Conservation (phyloP, 2,113 vertebrate genomes). For the Pipa parva region DNA sequence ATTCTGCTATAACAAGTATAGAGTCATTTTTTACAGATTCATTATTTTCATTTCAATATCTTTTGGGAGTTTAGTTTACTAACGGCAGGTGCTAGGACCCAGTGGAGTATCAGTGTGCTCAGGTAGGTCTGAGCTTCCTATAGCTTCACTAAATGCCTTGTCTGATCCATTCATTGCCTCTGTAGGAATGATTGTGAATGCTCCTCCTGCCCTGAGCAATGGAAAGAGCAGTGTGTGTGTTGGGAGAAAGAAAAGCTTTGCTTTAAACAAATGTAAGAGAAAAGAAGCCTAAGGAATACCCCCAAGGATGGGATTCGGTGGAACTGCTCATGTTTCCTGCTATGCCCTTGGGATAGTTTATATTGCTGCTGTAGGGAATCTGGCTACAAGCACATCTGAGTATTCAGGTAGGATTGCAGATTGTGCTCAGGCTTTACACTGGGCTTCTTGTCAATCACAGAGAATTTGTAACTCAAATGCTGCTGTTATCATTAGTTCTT, state of each 20-base stretch:
- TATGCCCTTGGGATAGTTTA: constrained; percentile 64
- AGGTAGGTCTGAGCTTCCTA: constrained; percentile 55
- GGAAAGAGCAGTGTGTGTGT: constrained; percentile 31
- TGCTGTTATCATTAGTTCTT: too few relatives aligned
- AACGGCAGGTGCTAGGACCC: constrained; percentile 52
- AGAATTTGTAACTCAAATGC: too few relatives aligned
- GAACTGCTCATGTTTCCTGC: constrained; percentile 61
- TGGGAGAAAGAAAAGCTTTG: constrained; percentile 13
- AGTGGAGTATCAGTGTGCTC: constrained; percentile 47
- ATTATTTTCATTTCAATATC: too few relatives aligned
- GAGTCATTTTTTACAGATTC: too few relatives aligned
- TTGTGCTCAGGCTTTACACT: too few relatives aligned
- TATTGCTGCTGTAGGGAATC: constrained; percentile 63
- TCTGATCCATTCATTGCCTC: constrained; percentile 46
- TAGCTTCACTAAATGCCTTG: constrained; percentile 31
- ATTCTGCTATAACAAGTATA: too few relatives aligned
- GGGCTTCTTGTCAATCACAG: too few relatives aligned
- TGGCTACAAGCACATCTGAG: constrained; percentile 66
- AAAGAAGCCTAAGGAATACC: constrained; percentile 46
- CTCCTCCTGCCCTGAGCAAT: constrained; percentile 46
- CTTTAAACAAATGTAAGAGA: constrained; percentile 28
- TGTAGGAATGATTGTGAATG: constrained; percentile 41
- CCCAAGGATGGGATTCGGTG: constrained; percentile 77
- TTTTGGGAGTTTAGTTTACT: neutral
- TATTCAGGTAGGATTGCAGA: constrained; percentile 78